These are phyloP conservation scores for Antechinus flavipes DNA, from an alignment of 2,113 vertebrate genomes.

Conservation along the genomic window DNA sequence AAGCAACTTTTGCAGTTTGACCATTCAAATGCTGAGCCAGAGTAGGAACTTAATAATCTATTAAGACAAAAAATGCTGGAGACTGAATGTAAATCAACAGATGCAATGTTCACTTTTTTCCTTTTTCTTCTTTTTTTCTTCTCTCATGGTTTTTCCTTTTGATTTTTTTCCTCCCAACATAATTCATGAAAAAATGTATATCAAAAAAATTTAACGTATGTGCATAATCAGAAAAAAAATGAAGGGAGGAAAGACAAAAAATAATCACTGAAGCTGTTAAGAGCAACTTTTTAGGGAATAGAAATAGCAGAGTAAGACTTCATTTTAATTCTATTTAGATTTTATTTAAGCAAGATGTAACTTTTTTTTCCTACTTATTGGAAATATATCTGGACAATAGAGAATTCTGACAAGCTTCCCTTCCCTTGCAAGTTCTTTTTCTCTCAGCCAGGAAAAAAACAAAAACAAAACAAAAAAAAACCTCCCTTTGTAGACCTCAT, in stretches of 20 bases:
- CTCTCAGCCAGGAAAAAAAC: background rate
- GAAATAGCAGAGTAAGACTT: conserved; percentile 25
- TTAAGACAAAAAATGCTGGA: conserved; percentile 15
- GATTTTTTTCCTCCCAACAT: too few species aligned
- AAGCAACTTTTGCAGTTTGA: conserved; percentile 17
- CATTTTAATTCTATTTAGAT: conserved; percentile 33
- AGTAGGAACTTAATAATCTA: conserved; percentile 39
- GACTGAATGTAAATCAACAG: too few species aligned
- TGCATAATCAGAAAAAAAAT: too few species aligned
- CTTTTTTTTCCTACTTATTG: conserved; percentile 50
- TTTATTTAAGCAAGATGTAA: conserved; percentile 46
- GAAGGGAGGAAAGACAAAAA: background rate
- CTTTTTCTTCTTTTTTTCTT: too few species aligned
- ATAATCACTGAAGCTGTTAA: conserved; percentile 27
- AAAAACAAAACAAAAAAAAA: too few species aligned
- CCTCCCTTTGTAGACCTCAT: background rate
- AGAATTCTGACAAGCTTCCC: background rate
- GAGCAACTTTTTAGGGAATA: conserved; percentile 8
- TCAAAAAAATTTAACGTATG: too few species aligned
- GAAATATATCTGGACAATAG: conserved; percentile 19
- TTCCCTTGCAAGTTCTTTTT: background rate
- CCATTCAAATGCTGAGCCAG: conserved; percentile 30
- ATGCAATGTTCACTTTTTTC: too few species aligned
- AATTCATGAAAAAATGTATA: too few species aligned
- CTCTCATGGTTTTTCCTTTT: too few species aligned